Conservation (phyloP, 1,140 invertebrate genomes). For the Cydia pomonella region DNA sequence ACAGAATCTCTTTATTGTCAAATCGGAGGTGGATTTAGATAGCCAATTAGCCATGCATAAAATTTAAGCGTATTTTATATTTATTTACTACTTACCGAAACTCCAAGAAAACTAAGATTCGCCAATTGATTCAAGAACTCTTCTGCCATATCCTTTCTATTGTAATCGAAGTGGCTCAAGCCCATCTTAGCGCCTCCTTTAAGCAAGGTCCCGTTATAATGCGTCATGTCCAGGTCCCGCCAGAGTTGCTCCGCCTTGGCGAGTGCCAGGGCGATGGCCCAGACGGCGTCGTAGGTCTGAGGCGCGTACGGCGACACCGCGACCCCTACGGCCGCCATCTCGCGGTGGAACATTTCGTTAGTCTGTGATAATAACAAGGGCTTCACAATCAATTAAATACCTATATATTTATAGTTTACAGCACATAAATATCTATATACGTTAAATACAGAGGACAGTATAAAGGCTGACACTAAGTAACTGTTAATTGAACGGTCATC, state of each 20-base stretch:
- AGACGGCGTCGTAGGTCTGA: slow-evolving; percentile 93
- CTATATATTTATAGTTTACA: no score
- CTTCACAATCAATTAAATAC: not conserved
- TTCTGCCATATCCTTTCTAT: slow-evolving; percentile 84
- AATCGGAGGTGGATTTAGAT: not conserved
- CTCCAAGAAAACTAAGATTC: slow-evolving; percentile 88
- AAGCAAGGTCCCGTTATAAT: slow-evolving; percentile 39
- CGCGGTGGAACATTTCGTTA: slow-evolving; percentile 84
- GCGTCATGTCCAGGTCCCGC: slow-evolving; percentile 47
- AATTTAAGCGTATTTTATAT: not conserved
- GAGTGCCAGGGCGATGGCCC: slow-evolving; percentile 90
- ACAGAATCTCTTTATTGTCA: not conserved
- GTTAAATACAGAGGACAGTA: no score
- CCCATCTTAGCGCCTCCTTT: slow-evolving; percentile 55
- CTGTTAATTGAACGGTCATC: no score
- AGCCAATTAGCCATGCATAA: no score
- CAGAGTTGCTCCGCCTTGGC: slow-evolving; percentile 77
- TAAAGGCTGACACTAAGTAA: no score
- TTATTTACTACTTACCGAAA: slow-evolving; percentile 86
- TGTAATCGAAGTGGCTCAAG: slow-evolving; percentile 86
- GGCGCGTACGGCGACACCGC: slow-evolving; percentile 86
- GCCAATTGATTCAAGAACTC: slow-evolving; percentile 86
- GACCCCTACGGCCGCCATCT: slow-evolving; percentile 80
- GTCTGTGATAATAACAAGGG: slow-evolving; percentile 79
- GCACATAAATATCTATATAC: no score